Base-by-base conservation (phyloP, 2,113 vertebrate genomes). In the Syngnathoides biaculeatus region DNA sequence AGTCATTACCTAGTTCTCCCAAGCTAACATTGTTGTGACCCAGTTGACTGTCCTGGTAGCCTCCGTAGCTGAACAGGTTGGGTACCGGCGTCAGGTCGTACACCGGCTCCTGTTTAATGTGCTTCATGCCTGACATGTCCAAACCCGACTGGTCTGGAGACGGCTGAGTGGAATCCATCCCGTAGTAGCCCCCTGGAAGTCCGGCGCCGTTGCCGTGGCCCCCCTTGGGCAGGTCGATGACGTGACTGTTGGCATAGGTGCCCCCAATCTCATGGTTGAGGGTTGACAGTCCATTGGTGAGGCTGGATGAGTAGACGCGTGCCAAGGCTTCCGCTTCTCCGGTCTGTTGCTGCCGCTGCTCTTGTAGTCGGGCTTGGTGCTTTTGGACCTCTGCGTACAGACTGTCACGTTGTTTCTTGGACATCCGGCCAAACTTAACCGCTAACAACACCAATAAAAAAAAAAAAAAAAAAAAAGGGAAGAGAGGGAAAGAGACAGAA, bases 361-460 rank as follows among this genome's bases (percentile, higher is more conserved):
- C 95, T 91, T 95, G 95, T 59, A 98, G 88, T 9, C 95, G 89
- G 47, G 98, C 96, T 88, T 99, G 97, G 90, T 99, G 97, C 87
- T 98, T 99, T 90, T 99, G 97, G 69, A 99, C 97, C 87, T 99
- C 97, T 0, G 97, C 97, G 0, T 99, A 99, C 65, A 99, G 89
- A 79, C 96, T 98, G 88, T 99, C 97, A 12, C 97, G 93, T 76
- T 98, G 97, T 89, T 98, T 99, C 90, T 99, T 99, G 73, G 97
- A 99, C 97, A 99, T 99, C 86, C 97, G 95, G 67, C 97, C 97
- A 66, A 99, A 99, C 78, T 99, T 99, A 69, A 99, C 97, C 85
- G 97, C 97, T 99, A 87, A 62, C 22, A 64, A 35, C 30, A 35
- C 6, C 30, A 35, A n/a, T n/a, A 50, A 50, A n/a, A 50, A 50